Evolutionary conservation across 2,888 invertebrate genomes (phyloP).

Genomic region (Dendrolimus pini): DNA sequence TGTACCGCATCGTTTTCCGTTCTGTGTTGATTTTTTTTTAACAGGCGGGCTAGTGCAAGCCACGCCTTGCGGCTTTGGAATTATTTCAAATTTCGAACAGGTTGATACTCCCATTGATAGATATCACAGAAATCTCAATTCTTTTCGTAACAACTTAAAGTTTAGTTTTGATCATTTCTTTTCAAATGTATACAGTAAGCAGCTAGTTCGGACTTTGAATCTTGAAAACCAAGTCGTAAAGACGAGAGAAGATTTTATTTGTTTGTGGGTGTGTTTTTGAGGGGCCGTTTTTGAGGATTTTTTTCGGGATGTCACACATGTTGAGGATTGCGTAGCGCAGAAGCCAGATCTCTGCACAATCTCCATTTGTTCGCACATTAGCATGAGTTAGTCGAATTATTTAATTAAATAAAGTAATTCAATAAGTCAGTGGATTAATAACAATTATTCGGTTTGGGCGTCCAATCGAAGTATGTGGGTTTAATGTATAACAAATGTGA

Average conservation of each 20-base stretch:
- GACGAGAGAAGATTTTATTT: constrained; percentile 19
- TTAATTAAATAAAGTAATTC: constrained; percentile 73
- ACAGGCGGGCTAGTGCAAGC: constrained; percentile 37
- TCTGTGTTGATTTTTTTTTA: constrained; percentile 31
- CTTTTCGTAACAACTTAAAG: background rate
- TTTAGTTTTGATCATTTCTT: background rate
- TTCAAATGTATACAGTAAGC: background rate
- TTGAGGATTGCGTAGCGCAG: constrained; percentile 38
- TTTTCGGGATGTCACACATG: constrained; percentile 54
- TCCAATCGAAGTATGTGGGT: background rate
- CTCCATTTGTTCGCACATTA: constrained; percentile 76
- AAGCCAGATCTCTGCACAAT: constrained; percentile 66
- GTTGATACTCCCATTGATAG: constrained; percentile 34
- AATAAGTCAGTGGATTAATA: constrained; percentile 72
- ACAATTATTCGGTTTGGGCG: constrained; percentile 48
- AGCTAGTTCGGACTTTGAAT: constrained; percentile 8
- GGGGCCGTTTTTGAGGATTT: constrained; percentile 35
- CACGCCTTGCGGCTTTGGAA: constrained; percentile 47
- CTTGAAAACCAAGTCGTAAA: constrained; percentile 26
- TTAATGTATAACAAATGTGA: constrained; percentile 31
- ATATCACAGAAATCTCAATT: constrained; percentile 21
- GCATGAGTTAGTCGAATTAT: constrained; percentile 71
- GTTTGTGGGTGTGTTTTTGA: constrained; percentile 40
- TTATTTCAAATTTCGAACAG: constrained; percentile 35
- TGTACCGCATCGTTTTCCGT: constrained; percentile 54